Evolutionary conservation across 1,140 invertebrate species (phyloP), one percentile per base, ranked within the genome.

Genomic region (Macrosteles quadrilineatus): DNA sequence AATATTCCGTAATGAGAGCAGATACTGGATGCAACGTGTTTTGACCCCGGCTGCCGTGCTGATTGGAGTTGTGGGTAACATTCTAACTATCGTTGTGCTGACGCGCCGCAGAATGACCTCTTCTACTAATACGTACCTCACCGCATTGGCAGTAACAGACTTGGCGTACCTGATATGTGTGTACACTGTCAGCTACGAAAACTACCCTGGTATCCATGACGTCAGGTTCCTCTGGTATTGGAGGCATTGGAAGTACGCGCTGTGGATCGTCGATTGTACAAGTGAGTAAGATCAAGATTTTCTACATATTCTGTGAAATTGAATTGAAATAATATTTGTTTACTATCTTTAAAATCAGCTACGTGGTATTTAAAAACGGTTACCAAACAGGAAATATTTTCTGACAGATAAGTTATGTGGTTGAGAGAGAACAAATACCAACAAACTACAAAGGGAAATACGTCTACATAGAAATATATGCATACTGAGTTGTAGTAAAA

Each of bases 71-170:
- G 78, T 90, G 68, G 90, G 90, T 30, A 92, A 92, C 77, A 80
- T 85, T 36, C 80, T 91, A 31, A 91, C 90, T 45, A 87, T 92
- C 68, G 85, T 91, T 73, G 89, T 93, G 67, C 83, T 93, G 67
- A 92, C 89, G 71, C 82, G 89, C 62, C 84, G 89, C 73, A 84
- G 87, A 32, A 92, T 93, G 91, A 81, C 88, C 66, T 88, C 86
- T 69, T 91, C 90, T 29, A 92, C 90, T 43, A 91, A 92, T 79
- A 83, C 86, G 73, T 92, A 92, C 79, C 81, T 92, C 73, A 89
- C 88, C 66, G 90, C 90, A 0, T 76, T 92, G 71, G 90, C 91
- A 27, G 84, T 89, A 32, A 88, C 90, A 23, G 91, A 92, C 75
- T 81, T 91, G 57, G 80, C 90, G 27, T 90, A 91, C 78, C 81